Base-by-base conservation (phyloP, 2,888 invertebrate species). In the Andrena fulva region DNA sequence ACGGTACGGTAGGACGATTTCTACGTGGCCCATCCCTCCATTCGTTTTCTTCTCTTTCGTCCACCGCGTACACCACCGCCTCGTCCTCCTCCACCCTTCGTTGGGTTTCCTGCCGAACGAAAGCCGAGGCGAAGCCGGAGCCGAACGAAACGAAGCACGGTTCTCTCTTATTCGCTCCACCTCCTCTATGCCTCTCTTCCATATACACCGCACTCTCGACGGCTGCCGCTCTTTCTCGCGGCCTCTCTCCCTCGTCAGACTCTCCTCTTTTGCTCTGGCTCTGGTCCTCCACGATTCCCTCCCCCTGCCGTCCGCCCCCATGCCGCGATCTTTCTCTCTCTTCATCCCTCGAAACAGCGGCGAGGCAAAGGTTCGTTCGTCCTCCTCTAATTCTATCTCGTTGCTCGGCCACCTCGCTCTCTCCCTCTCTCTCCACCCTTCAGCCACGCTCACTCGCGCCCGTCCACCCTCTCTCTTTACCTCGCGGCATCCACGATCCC, bases 331-430 rank as follows among this genome's bases (percentile, higher is more conserved):
- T 84, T 71, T 82, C 77, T 69, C 83, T 80, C 75, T 77, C 73
- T 70, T 84, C 84, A 72, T 80, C 86, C 80, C 84, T 75, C 85
- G 75, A 67, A 70, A 80, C 79, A 82, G 66, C 75, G 79, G 52
- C 80, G 71, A 66, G 78, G 80, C 79, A 67, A 86, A 84, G 80
- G 59, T 70, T 10, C 73, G 71, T 85, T 84, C 71, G 73, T 93
- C 93, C 90, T 90, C 73, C 85, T 93, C 93, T 93, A 93, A 93
- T 93, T 93, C 93, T 93, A 93, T 92, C 92, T 92, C 91, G 88
- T 74, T 70, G 87, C 84, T 76, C 81, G 70, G 20, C 80, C 72
- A 74, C 90, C 92, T 70, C 79, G 10, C 50, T 74, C 80, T 24
- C 29, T 59, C 75, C 4, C 56, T 35, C 71, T 64, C 63, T 24